A percentile compares a stretch with the other conserved stretches of the same genome.
These are phyloP conservation scores for Eremophila alpestris DNA, from an alignment of 2,797 vertebrate species.

Conservation along the genomic window DNA sequence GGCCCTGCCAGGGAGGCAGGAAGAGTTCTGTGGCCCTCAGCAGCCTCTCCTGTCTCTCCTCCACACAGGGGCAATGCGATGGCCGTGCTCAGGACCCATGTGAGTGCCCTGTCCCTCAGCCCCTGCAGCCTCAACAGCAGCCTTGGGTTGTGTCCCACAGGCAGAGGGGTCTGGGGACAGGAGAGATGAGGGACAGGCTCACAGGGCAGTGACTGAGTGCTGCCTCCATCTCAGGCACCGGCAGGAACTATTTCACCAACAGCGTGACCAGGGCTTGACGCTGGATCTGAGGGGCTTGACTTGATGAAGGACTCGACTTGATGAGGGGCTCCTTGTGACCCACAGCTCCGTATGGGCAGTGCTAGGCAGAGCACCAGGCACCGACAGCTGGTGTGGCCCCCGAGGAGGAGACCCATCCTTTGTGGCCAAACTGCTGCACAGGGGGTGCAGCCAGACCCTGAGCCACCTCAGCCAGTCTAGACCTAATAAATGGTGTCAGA, in stretches of 20 bases:
- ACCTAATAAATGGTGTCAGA: neutral
- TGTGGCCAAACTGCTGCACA: neutral
- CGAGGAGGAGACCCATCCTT: neutral
- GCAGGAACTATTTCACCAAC: constrained; percentile 68
- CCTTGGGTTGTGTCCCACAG: fast-evolving
- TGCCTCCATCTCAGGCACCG: constrained; percentile 42
- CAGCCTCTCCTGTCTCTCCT: neutral
- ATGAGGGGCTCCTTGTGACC: neutral
- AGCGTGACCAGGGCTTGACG: neutral
- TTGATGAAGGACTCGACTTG: fast-evolving
- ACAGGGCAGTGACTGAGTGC: fast-evolving
- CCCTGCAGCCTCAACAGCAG: neutral
- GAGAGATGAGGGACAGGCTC: neutral
- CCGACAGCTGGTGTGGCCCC: fast-evolving
- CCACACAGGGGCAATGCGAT: constrained; percentile 46
- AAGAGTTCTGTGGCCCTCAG: neutral
- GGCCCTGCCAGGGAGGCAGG: fast-evolving
- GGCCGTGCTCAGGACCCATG: constrained; percentile 57
- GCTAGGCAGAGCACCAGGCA: fast-evolving
- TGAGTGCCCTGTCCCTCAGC: constrained; percentile 28
- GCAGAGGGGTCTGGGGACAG: neutral
- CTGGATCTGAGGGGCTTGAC: constrained; percentile 57
- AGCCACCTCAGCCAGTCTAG: fast-evolving
- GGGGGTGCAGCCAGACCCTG: neutral
- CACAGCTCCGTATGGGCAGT: fast-evolving